phyloP scores from a whole-genome alignment of 2,113 vertebrate species.

The Tricholaema leucomelas region DNA sequence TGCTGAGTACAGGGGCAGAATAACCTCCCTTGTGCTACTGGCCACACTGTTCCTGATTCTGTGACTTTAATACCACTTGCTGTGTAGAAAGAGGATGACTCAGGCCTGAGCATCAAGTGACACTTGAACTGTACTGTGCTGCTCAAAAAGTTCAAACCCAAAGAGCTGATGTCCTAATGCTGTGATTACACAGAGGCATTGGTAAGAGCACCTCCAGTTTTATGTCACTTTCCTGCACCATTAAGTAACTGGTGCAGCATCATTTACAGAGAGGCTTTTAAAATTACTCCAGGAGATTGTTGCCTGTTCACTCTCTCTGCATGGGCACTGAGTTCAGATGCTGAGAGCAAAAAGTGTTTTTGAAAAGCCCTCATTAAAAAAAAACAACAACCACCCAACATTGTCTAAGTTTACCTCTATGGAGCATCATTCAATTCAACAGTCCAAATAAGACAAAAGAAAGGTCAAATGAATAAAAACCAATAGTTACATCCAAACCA shows the following conservation, averaged over 20 bases:
- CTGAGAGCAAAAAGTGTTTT: background rate
- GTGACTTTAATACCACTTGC: background rate
- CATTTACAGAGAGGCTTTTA: conserved; percentile 16
- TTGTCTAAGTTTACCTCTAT: background rate
- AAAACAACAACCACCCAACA: background rate
- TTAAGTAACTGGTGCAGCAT: conserved; percentile 29
- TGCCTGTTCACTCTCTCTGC: background rate
- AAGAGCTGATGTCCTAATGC: background rate
- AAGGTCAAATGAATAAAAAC: background rate
- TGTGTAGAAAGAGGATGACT: background rate
- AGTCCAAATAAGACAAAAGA: background rate
- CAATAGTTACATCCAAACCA: background rate
- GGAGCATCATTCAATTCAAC: background rate
- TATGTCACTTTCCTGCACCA: background rate
- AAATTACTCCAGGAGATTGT: conserved; percentile 24
- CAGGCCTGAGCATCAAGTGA: background rate
- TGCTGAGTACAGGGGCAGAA: no score
- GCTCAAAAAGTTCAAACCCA: conserved; percentile 7
- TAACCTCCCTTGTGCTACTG: no score
- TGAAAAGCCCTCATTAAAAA: background rate
- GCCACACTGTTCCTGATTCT: no score
- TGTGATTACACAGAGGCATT: background rate
- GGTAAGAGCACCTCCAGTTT: conserved; percentile 7
- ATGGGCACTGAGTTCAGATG: background rate
- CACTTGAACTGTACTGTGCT: background rate